phyloP scores from a whole-genome alignment of 2,888 invertebrate genomes.

The Octodonta nipae region DNA sequence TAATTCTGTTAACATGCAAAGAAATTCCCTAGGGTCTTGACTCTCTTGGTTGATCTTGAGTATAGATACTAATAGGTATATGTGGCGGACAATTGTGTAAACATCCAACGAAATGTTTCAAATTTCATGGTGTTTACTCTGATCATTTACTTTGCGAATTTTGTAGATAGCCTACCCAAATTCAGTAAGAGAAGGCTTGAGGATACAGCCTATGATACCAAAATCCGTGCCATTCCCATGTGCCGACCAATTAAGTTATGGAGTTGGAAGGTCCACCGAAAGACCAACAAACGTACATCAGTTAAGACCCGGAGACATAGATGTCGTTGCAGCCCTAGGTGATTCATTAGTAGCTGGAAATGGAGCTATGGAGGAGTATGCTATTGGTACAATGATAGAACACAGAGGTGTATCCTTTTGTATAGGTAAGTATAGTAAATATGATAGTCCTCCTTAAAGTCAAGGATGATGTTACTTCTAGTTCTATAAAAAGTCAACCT shows the following conservation, averaged over 20 bases:
- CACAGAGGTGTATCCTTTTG: slow-evolving; percentile 65
- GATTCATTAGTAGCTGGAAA: slow-evolving; percentile 62
- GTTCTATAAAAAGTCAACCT: too few species aligned
- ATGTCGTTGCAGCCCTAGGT: slow-evolving; percentile 58
- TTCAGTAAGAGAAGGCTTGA: slow-evolving; percentile 21
- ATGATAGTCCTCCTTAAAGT: too few species aligned
- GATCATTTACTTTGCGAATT: too few species aligned
- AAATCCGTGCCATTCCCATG: slow-evolving; percentile 47
- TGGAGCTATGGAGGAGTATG: slow-evolving; percentile 59
- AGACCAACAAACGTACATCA: slow-evolving; percentile 52
- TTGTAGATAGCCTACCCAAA: too few species aligned
- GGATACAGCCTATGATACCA: slow-evolving; percentile 41
- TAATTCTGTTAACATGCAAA: too few species aligned
- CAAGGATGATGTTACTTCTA: too few species aligned
- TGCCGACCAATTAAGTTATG: slow-evolving; percentile 28
- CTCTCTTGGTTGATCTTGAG: too few species aligned
- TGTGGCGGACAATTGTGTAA: too few species aligned
- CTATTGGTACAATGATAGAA: slow-evolving; percentile 59
- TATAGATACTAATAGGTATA: too few species aligned
- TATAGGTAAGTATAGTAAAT: slow-evolving; percentile 44
- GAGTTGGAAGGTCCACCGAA: slow-evolving; percentile 28
- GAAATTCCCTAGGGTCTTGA: too few species aligned
- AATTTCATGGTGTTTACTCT: not conserved
- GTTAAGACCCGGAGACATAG: slow-evolving; percentile 55
- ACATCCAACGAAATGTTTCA: too few species aligned